Percentiles rank a stretch among this genome's conserved stretches.
Evolutionary conservation across 2,888 invertebrate species (phyloP).

Genomic region (Teinopalpus imperialis): DNA sequence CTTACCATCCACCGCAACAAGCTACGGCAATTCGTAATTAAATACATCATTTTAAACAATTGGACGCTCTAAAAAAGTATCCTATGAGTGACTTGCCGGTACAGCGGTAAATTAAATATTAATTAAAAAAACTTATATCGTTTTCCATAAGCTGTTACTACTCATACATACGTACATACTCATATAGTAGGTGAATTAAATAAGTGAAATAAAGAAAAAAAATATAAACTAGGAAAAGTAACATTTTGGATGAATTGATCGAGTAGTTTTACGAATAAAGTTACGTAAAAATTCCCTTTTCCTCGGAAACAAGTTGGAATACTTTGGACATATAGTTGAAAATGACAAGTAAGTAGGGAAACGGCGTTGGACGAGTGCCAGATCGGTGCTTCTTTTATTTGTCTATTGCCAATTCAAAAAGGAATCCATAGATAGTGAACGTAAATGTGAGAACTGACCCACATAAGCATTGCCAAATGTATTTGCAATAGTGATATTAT

Average conservation of each 20-base stretch:
- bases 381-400: slow-evolving; percentile 17
- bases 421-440: slow-evolving; percentile 22
- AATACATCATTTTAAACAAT: too few relatives aligned
- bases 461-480: slow-evolving; percentile 22
- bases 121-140: too few relatives aligned
- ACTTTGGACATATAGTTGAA: slow-evolving; percentile 12
- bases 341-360: slow-evolving; percentile 20
- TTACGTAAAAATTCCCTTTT: slow-evolving; percentile 9
- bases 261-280: background rate
- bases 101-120: too few relatives aligned
- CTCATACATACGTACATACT: too few relatives aligned
- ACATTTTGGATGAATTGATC: background rate
- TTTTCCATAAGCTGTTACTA: too few relatives aligned
- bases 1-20: too few relatives aligned
- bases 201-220: too few relatives aligned
- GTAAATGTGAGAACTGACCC: slow-evolving; percentile 23
- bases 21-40: too few relatives aligned
- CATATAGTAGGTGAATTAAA: too few relatives aligned
- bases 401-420: slow-evolving; percentile 25
- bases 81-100: too few relatives aligned
- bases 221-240: too few relatives aligned
- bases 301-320: slow-evolving; percentile 2
- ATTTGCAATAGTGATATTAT: slow-evolving; percentile 11
- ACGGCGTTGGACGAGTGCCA: slow-evolving; percentile 20
- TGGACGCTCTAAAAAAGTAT: too few relatives aligned